Base-by-base conservation (phyloP, 2,888 invertebrate genomes). In the Cataglyphis albicans region DNA sequence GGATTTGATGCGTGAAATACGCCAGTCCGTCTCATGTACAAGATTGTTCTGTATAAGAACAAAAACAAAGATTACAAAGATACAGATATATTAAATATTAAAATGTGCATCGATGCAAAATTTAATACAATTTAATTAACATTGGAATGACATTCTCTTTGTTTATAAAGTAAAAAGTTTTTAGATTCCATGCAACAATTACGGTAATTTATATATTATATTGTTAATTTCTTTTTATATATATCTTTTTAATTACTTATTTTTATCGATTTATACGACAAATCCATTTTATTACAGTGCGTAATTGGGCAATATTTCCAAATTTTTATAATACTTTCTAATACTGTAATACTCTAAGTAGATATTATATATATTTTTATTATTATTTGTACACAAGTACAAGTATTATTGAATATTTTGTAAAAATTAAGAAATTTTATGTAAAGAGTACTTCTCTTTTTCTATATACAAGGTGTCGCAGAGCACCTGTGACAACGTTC, bases 261-360 rank as follows among this genome's bases (percentile, higher is more conserved):
- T 86, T 86, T 83, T 67, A 83, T 6, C 48, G 48, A 18, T 18
- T 48, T 48, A 18, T 6, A 29, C 81, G 86, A n/a, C 63, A 83
- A 89, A 75, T 68, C 32, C 57, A 52, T 44, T 48, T 83, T 87
- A 44, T 89, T 89, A 85, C 68, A 84, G 82, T 76, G 61, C 84
- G 78, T 87, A 91, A 91, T 90, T 86, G 90, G 90, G 90, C 87
- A 89, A 87, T 91, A 86, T 92, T 93, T 92, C 67, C 92, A 93
- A 91, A 92, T 92, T 93, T 87, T 90, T 92, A 86, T 93, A 91
- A 86, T 93, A 91, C 25, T 25, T 25, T 86, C 88, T 92, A 89
- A 86, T 91, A 88, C 32, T 93, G 92, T 91, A 87, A 89, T 87
- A 89, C 91, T 85, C 91, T 85, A 92, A 93, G 91, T 90, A 89